Base-by-base conservation (phyloP, 1,140 invertebrate species). In the Zeugodacus cucurbitae region DNA sequence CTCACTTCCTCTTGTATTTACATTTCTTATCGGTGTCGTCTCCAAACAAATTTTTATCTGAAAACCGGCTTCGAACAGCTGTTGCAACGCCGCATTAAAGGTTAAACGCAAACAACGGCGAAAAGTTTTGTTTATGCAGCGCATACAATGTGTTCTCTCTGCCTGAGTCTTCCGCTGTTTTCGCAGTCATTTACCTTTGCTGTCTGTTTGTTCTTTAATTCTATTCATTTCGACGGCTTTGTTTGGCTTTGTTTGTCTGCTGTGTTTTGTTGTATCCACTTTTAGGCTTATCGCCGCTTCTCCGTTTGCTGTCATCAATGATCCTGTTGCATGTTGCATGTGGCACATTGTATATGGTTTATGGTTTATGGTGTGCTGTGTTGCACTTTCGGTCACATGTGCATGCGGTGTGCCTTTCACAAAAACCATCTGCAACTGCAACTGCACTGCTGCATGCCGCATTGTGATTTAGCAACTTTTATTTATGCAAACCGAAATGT, bases 291-390 rank as follows among this genome's bases (percentile, higher is more conserved):
- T 82, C 74, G 22, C n/a, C 74, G 3, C 74, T 26, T n/a, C 26
- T 26, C 2, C 41, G 29, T 82, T 29, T 48, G 22, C 26, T 82
- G 74, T 7, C 74, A 20, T 34, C n/a, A 82, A 82, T 54, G 74
- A 48, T 82, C 74, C 74, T 82, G 74, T 82, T 82, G 74, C 74
- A 78, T 78, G 70, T 41, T 22, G 70, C 70, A 70, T 70, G 22
- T 10, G 34, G 67, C 67, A 62, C 58, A 26, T 29, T 54, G 26
- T 82, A 48, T 22, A 20, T 82, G 14, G 5, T 74, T n/a, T 41
- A 44, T 70, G 64, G 22, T n/a, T n/a, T n/a, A n/a, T n/a, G 1
- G n/a, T 0, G 1, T 32, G 20, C 34, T 37, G 32, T 4, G 34
- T 17, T 14, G 64, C 32, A 67, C 64, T n/a, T 7, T 62, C n/a